Percentiles rank a stretch among this genome's conserved stretches.
These are phyloP conservation scores for Anthopleura xanthogrammica DNA, from an alignment of 92 coral and sea anemone genomes.

Conservation along the genomic window DNA sequence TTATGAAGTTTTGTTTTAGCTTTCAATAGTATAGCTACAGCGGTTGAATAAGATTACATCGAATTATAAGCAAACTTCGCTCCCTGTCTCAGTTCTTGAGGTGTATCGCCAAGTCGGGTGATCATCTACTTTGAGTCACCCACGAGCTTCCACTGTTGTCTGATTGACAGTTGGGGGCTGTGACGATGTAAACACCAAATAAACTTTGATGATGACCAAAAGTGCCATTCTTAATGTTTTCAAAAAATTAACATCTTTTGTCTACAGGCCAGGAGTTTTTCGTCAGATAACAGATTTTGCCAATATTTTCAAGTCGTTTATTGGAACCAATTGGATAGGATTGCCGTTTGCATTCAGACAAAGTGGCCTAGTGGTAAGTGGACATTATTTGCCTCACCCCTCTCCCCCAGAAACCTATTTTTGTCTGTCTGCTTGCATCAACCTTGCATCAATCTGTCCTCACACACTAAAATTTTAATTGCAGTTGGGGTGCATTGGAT, in stretches of 20 bases:
- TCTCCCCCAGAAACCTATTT: background rate
- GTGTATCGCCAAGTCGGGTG: no score
- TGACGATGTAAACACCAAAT: no score
- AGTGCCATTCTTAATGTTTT: background rate
- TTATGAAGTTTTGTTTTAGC: no score
- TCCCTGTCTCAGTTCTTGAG: no score
- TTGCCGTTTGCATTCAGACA: slow-evolving; percentile 94
- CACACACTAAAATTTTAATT: background rate
- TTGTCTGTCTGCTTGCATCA: no score
- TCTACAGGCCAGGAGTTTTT: slow-evolving; percentile 68
- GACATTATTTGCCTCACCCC: background rate
- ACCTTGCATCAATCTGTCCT: background rate
- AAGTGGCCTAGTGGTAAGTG: slow-evolving; percentile 89
- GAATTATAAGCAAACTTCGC: no score
- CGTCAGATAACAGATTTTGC: slow-evolving; percentile 90
- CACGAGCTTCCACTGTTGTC: no score
- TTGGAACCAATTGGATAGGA: slow-evolving; percentile 91
- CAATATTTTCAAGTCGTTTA: slow-evolving; percentile 95
- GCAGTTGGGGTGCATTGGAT: slow-evolving; percentile 75
- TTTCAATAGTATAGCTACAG: no score
- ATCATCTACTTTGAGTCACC: no score
- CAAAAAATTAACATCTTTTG: background rate
- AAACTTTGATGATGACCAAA: no score
- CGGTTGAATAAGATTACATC: no score
- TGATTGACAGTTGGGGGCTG: no score